These are phyloP conservation scores for Agriopis marginaria DNA, from an alignment of 2,888 invertebrate species.

Conservation along the genomic window DNA sequence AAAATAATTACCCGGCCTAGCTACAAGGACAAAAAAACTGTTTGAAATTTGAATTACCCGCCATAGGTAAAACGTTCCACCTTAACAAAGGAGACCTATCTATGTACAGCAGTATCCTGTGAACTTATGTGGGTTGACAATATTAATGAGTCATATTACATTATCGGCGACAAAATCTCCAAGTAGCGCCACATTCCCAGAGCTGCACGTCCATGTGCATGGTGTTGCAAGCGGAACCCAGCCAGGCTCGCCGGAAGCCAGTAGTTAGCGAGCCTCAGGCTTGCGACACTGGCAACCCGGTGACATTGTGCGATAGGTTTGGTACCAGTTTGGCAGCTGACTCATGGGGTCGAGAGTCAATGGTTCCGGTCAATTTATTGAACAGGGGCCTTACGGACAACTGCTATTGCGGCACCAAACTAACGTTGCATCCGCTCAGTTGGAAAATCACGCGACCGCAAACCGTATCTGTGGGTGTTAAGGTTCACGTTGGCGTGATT, in stretches of 20 bases:
- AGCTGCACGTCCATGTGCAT: neutral
- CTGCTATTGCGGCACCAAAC: too few relatives aligned
- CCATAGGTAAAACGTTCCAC: too few relatives aligned
- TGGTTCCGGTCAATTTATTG: constrained; percentile 4
- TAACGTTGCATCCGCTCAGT: too few relatives aligned
- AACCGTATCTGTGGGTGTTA: too few relatives aligned
- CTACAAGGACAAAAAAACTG: too few relatives aligned
- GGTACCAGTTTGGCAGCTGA: constrained; percentile 24
- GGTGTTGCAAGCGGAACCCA: constrained; percentile 39
- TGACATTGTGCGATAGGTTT: constrained; percentile 39
- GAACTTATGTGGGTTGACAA: neutral
- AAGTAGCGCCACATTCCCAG: constrained; percentile 7
- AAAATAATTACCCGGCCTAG: too few relatives aligned
- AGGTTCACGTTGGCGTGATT: too few relatives aligned
- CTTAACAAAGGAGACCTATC: too few relatives aligned
- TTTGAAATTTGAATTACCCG: too few relatives aligned
- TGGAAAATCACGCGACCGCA: too few relatives aligned
- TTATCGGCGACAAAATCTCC: constrained; percentile 1
- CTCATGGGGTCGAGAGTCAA: constrained; percentile 16
- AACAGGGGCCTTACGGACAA: too few relatives aligned
- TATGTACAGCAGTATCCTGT: too few relatives aligned
- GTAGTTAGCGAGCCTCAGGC: constrained; percentile 43
- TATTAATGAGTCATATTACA: neutral
- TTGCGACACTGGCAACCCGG: constrained; percentile 44
- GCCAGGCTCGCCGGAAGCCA: constrained; percentile 46